Evolutionary conservation across 1,140 invertebrate species (phyloP).

Genomic region (Contarinia nasturtii): DNA sequence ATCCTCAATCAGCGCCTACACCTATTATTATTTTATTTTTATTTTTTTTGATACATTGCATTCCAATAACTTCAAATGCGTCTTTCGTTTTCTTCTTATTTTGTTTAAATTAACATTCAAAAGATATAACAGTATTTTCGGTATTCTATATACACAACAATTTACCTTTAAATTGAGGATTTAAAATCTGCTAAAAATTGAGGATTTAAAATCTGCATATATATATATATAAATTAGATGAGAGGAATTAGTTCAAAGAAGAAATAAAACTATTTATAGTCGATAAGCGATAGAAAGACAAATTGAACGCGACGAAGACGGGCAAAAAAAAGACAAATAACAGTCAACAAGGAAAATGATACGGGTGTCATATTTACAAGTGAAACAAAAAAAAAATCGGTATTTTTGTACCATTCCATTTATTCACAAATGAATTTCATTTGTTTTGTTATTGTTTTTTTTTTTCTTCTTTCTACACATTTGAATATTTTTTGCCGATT

Average conservation of each 20-base stretch:
- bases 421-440: background rate
- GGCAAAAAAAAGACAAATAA: too few relatives aligned
- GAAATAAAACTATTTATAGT: background rate
- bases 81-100: background rate
- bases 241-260: background rate
- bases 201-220: background rate
- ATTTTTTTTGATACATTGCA: too few relatives aligned
- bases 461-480: background rate
- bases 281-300: too few relatives aligned
- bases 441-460: background rate
- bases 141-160: too few relatives aligned
- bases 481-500: background rate
- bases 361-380: background rate
- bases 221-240: background rate
- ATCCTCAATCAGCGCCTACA: too few relatives aligned
- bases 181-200: background rate
- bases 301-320: too few relatives aligned
- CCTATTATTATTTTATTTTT: too few relatives aligned
- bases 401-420: background rate
- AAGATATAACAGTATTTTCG: background rate
- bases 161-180: background rate
- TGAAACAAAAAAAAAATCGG: background rate
- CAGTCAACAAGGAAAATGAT: background rate
- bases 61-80: too few relatives aligned
- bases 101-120: background rate